phyloP scores from a whole-genome alignment of 1,140 invertebrate genomes.

The Ctenoplectra terminalis region DNA sequence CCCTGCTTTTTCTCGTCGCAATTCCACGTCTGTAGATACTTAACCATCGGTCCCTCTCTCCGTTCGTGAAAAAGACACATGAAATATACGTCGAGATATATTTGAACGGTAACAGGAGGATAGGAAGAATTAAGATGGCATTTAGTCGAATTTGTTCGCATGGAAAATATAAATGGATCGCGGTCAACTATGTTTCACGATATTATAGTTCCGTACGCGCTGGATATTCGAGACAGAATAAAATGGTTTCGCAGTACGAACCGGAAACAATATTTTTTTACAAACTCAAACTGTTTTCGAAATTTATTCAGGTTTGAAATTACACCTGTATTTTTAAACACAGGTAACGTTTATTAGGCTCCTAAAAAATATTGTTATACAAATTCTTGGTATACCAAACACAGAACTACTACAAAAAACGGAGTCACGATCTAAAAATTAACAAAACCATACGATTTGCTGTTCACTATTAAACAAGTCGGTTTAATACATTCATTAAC shows the following conservation, averaged over 20 bases:
- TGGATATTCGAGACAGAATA: not conserved
- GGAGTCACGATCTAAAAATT: too few relatives aligned
- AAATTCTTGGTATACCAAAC: too few relatives aligned
- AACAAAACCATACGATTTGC: too few relatives aligned
- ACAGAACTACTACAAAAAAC: too few relatives aligned
- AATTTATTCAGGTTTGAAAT: too few relatives aligned
- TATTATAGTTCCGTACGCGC: not conserved
- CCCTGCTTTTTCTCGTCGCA: constrained; percentile 38
- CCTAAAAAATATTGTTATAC: too few relatives aligned
- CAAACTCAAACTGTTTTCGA: too few relatives aligned
- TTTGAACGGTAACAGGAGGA: not conserved
- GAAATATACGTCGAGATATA: constrained; percentile 32
- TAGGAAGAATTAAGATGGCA: constrained; percentile 5
- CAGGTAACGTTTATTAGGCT: too few relatives aligned
- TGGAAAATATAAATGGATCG: constrained; percentile 3
- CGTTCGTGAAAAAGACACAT: constrained; percentile 28
- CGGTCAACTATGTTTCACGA: not conserved
- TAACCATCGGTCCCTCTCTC: constrained; percentile 20
- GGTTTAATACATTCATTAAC: too few relatives aligned
- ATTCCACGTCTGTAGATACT: constrained; percentile 28
- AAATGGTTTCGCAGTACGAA: not conserved
- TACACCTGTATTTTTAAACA: too few relatives aligned
- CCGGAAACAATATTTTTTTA: too few relatives aligned
- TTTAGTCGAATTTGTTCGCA: not conserved
- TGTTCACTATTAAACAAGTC: too few relatives aligned